Base-by-base conservation (phyloP, 2,888 invertebrate species). In the Lysandra bellargus region DNA sequence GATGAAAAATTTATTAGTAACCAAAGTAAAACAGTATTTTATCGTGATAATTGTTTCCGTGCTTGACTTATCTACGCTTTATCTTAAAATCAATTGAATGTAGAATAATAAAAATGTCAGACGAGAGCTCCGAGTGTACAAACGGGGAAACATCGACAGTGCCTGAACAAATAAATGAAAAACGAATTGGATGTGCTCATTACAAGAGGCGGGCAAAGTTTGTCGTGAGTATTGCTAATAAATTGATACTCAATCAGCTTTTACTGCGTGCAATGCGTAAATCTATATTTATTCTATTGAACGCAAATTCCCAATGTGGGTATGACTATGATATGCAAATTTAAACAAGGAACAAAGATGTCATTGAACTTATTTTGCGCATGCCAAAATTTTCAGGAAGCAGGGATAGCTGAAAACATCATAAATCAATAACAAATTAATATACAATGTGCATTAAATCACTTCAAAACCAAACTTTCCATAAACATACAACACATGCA, bases 201-300 rank as follows among this genome's bases (percentile, higher is more conserved):
- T 98, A 98, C 88, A 97, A 97, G 89, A 95, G 98, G 86, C 96
- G 97, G 89, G 97, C 97, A 78, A 97, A 97, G 94, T 97, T 98
- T 92, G 97, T 98, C 95, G 98, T 98, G 95, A 96, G 97, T 95
- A 79, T 23, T 75, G 23, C 23, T 75, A 1, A 30, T 33, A 53
- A 44, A 78, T 57, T 53, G 12, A 72, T 37, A 49, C 37, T 73
- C 75, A 75, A 30, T 75, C 53, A 49, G 57, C 4, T 33, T 76
- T 17, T 33, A 14, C 53, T 17, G 30, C 17, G 75, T 49, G 7
- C 44, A 12, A 49, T 23, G 6, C 83, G 81, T 80, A 64, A 57
- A 78, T 87, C 91, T 93, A 90, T 87, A 89, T 87, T 85, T 92
- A 91, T 85, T 89, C 84, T 81, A 60, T 84, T 82, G 86, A 85